Conservation (phyloP, 2,888 invertebrate species). For the Gastracanthus pulcherrimus region DNA sequence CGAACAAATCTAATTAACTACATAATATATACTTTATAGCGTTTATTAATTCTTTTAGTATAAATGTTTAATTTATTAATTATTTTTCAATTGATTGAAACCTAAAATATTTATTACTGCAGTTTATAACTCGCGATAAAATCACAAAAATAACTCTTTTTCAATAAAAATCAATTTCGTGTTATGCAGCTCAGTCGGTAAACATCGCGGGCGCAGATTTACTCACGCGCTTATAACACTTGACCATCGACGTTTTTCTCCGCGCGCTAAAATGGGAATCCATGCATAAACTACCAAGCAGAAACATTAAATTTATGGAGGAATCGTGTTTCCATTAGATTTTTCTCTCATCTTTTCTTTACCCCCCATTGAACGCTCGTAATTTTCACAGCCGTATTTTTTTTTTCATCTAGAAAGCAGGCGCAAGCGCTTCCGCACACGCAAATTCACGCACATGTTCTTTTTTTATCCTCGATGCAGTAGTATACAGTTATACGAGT, state of each 20-base stretch:
- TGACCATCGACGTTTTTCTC: constrained; percentile 5
- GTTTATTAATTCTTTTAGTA: too few relatives aligned
- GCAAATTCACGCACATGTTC: too few relatives aligned
- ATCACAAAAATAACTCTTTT: background rate
- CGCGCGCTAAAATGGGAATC: background rate
- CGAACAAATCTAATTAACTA: too few relatives aligned
- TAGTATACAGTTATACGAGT: background rate
- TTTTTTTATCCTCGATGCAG: background rate
- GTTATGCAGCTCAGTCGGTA: background rate
- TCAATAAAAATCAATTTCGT: constrained; percentile 5
- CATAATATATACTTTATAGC: too few relatives aligned
- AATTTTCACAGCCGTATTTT: constrained; percentile 54
- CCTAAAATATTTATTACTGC: background rate
- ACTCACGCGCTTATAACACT: too few relatives aligned
- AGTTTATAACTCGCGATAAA: background rate
- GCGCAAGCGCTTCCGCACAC: too few relatives aligned
- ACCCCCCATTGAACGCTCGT: background rate
- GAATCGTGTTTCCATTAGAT: constrained; percentile 20
- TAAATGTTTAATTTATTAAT: too few relatives aligned
- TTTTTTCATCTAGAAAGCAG: constrained; percentile 34
- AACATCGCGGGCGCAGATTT: too few relatives aligned
- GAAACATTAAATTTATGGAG: constrained; percentile 46
- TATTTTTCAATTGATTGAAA: too few relatives aligned
- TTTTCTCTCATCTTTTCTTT: background rate
- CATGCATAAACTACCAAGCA: constrained; percentile 30